phyloP scores from a whole-genome alignment of 2,113 vertebrate genomes.

The Brachirus orientalis region DNA sequence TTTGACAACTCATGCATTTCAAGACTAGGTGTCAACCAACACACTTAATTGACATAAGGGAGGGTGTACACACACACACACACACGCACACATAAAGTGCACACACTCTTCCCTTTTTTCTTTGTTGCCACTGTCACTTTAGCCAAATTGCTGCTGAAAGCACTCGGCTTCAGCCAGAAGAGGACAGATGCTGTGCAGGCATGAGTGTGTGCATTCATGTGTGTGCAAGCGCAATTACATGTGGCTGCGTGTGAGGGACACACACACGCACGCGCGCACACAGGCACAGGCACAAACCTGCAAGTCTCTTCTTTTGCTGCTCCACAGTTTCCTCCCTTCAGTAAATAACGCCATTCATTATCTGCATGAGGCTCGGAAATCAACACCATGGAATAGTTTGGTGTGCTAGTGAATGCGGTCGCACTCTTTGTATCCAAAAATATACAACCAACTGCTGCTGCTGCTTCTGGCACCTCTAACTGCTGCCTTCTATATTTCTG shows the following conservation, averaged over 20 bases:
- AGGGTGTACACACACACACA: neutral
- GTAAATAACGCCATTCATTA: constrained; percentile 74
- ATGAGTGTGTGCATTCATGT: neutral
- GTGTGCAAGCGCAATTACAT: neutral
- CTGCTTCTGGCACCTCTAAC: neutral
- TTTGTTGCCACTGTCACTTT: constrained; percentile 45
- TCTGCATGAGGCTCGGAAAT: constrained; percentile 55
- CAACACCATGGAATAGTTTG: constrained; percentile 29
- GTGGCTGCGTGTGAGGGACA: constrained; percentile 4
- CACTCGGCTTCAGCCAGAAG: constrained; percentile 44
- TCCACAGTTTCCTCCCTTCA: constrained; percentile 50
- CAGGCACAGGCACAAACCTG: constrained; percentile 33
- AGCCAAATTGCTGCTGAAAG: constrained; percentile 49
- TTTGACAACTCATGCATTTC: neutral
- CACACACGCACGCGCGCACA: neutral
- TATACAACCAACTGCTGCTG: constrained; percentile 10
- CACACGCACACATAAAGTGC: constrained; percentile 1
- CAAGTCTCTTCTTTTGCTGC: constrained; percentile 39
- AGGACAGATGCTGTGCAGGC: constrained; percentile 71
- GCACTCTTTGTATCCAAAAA: constrained; percentile 11
- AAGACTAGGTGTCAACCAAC: too few relatives aligned
- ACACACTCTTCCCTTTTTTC: neutral
- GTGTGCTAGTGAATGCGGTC: constrained; percentile 23
- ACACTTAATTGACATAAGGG: neutral
- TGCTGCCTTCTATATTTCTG: neutral